Evolutionary conservation across 2,113 vertebrate genomes (phyloP).

Genomic region (Bufo gargarizans): DNA sequence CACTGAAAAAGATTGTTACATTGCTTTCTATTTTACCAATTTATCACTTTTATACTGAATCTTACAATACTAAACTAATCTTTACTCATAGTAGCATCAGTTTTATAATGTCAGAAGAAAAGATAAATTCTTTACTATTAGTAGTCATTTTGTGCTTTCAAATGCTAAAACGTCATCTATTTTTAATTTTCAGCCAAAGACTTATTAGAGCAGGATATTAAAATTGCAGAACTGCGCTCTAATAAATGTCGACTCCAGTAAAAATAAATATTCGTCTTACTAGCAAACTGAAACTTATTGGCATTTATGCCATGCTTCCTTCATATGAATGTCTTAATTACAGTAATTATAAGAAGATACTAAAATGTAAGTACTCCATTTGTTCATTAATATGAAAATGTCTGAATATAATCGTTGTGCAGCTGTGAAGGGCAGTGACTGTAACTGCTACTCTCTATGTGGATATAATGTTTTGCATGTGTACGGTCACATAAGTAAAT

Average conservation of each 20-base stretch:
- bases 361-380: conserved; percentile 56
- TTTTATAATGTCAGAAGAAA: conserved; percentile 24
- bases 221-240: conserved; percentile 30
- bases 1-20: neutral
- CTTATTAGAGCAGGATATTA: conserved; percentile 37
- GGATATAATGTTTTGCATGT: conserved; percentile 9
- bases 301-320: conserved; percentile 44
- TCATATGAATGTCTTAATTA: conserved; percentile 52
- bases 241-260: conserved; percentile 22
- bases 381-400: conserved; percentile 53
- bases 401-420: conserved; percentile 42
- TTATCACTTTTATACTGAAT: conserved; percentile 7
- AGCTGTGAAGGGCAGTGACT: conserved; percentile 45
- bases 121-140: conserved; percentile 4
- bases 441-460: conserved; percentile 21
- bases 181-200: conserved; percentile 38
- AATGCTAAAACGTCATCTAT: conserved; percentile 13
- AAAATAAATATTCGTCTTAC: conserved; percentile 29
- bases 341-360: conserved; percentile 53
- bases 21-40: conserved; percentile 16
- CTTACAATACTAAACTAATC: conserved; percentile 3
- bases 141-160: conserved; percentile 33
- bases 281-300: conserved; percentile 52
- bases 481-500: conserved; percentile 15
- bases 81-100: neutral